Evolutionary conservation across 1,140 invertebrate species (phyloP).

Genomic region (Plectrocnemia conspersa): DNA sequence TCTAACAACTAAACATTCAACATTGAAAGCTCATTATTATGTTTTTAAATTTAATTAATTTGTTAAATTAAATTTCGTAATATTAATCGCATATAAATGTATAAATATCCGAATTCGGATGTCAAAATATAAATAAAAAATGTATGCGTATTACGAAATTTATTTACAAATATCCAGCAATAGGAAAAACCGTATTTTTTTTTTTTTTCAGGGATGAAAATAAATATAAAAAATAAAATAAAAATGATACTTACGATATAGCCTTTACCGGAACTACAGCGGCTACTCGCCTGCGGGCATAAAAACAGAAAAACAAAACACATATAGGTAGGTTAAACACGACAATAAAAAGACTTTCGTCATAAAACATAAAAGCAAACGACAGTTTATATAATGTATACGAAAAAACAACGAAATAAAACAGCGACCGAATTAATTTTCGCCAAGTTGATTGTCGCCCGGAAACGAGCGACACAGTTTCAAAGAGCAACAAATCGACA

Average conservation of each 20-base stretch:
- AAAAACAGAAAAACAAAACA: constrained; percentile 37
- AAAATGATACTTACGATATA: constrained; percentile 74
- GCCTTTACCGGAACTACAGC: constrained; percentile 82
- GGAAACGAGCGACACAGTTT: constrained; percentile 11
- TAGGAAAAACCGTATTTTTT: neutral
- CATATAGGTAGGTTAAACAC: constrained; percentile 35
- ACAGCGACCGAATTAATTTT: constrained; percentile 31
- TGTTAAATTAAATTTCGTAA: too few relatives aligned
- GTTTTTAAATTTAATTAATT: too few relatives aligned
- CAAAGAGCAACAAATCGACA: constrained; percentile 8
- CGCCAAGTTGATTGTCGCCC: constrained; percentile 13
- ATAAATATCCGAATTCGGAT: too few relatives aligned
- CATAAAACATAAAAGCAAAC: constrained; percentile 29
- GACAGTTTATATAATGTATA: constrained; percentile 5
- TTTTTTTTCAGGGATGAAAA: neutral
- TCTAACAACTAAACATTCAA: too few relatives aligned
- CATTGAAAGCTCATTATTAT: too few relatives aligned
- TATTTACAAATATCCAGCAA: neutral
- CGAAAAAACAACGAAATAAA: constrained; percentile 28
- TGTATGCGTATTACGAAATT: neutral
- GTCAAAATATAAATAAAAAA: too few relatives aligned
- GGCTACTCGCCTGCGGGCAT: constrained; percentile 72
- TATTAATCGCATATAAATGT: too few relatives aligned
- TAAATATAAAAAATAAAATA: constrained; percentile 35
- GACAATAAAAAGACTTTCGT: constrained; percentile 31